Base-by-base conservation (phyloP, 2,888 invertebrate genomes). In the Arrhopalites spinosus region DNA sequence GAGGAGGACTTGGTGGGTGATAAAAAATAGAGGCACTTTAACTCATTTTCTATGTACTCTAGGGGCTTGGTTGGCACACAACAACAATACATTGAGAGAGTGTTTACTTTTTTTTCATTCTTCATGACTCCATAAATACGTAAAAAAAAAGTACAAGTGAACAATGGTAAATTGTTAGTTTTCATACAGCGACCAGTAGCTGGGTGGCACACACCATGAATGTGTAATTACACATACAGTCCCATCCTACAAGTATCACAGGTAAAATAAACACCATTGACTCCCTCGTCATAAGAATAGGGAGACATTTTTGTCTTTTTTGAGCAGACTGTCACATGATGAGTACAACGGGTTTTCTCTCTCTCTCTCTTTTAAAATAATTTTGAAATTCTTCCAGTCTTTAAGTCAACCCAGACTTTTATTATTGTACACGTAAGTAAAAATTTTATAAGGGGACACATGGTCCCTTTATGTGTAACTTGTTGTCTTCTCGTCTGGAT, bases 121-220 rank as follows among this genome's bases (percentile, higher is more conserved):
- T 59, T 50, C 30, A 45, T 63, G 63, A 47, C 45, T 72, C 47
- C 50, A 20, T 72, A 43, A 63, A 63, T 72, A 50, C 27, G 72
- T 72, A 63, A 61, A 61, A 64, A n/a, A 23, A 30, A 53, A 70
- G 56, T n/a, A n/a, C n/a, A 23, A 69, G 68, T 61, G 25, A 36
- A 59, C 69, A 74, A 69, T 70, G 70, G 72, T 63, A 50, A 69
- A 70, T 66, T 53, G 45, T 71, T 61, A 30, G 59, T 11, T 25
- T 59, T 77, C 70, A 50, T 2, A 3, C 7, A 50, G 15, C 7
- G 27, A 59, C 25, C 78, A 73, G 78, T 78, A 78, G 78, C 78
- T 75, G 78, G 76, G 77, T 77, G 78, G 78, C 77, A 77, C 73
- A 20, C 67, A n/a, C n/a, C n/a, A n/a, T n/a, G n/a, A n/a, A n/a